Percentiles rank a stretch among this genome's conserved stretches.
Evolutionary conservation across 2,113 vertebrate genomes (phyloP).

Genomic region (Salminus brasiliensis): DNA sequence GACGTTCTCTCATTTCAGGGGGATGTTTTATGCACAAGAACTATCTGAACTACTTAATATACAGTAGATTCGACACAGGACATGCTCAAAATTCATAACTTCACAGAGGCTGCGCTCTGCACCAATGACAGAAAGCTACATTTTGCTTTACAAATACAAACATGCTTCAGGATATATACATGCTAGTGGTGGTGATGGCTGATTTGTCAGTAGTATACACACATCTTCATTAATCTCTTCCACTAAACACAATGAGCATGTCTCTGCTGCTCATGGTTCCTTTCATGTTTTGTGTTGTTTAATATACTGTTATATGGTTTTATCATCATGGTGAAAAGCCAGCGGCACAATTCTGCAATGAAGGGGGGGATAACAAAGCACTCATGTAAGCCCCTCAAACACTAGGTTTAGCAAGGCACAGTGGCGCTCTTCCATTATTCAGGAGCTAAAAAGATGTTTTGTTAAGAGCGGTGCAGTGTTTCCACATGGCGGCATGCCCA

Average conservation of each 20-base stretch:
- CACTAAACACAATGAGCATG: too few relatives aligned
- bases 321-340: background rate
- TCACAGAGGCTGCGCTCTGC: background rate
- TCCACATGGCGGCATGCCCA: background rate
- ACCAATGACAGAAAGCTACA: background rate
- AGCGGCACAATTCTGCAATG: background rate
- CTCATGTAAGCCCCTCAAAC: background rate
- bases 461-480: background rate
- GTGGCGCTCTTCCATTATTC: slow-evolving; percentile 17
- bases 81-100: too few relatives aligned
- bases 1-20: background rate
- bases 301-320: background rate
- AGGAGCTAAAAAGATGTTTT: background rate
- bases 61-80: too few relatives aligned
- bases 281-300: background rate
- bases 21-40: background rate
- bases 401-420: background rate
- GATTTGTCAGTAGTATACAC: background rate
- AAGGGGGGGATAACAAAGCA: background rate
- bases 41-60: background rate
- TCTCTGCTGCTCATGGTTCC: background rate
- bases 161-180: background rate
- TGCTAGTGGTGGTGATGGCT: background rate
- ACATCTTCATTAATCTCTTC: too few relatives aligned
- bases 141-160: background rate